Conservation (phyloP, 1,140 invertebrate genomes). For the Lethocerus indicus region DNA sequence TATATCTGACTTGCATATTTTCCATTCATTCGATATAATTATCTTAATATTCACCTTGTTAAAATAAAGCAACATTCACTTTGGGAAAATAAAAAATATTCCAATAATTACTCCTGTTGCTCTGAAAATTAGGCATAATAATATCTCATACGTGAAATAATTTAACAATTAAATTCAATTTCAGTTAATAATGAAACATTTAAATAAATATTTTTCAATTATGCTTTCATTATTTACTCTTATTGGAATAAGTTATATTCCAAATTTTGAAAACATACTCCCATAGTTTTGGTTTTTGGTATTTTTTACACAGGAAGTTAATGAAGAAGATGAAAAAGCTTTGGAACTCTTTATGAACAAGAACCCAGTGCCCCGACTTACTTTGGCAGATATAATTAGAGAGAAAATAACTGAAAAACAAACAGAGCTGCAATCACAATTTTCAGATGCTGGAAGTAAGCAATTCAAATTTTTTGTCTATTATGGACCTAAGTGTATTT, state of each 20-base stretch:
- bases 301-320: slow-evolving; percentile 35
- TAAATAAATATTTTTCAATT: no score
- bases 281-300: background rate
- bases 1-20: no score
- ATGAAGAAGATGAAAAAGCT: slow-evolving; percentile 75
- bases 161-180: no score
- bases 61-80: no score
- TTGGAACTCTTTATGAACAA: slow-evolving; percentile 68
- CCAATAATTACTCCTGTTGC: no score
- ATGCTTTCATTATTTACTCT: background rate
- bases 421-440: slow-evolving; percentile 67
- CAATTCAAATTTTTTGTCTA: background rate
- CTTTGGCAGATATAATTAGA: slow-evolving; percentile 76
- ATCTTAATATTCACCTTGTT: no score
- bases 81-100: no score
- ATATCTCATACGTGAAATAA: no score
- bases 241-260: background rate
- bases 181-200: no score
- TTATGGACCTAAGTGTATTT: no score
- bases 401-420: slow-evolving; percentile 58
- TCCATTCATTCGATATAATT: no score
- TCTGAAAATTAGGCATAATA: no score
- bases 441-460: slow-evolving; percentile 50
- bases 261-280: background rate
- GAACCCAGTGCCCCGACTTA: slow-evolving; percentile 41